A percentile compares a stretch with the other conserved stretches of the same genome.
These are phyloP conservation scores for Crossaster papposus DNA, from an alignment of 53 echinoderm and acorn worm species.

Conservation along the genomic window DNA sequence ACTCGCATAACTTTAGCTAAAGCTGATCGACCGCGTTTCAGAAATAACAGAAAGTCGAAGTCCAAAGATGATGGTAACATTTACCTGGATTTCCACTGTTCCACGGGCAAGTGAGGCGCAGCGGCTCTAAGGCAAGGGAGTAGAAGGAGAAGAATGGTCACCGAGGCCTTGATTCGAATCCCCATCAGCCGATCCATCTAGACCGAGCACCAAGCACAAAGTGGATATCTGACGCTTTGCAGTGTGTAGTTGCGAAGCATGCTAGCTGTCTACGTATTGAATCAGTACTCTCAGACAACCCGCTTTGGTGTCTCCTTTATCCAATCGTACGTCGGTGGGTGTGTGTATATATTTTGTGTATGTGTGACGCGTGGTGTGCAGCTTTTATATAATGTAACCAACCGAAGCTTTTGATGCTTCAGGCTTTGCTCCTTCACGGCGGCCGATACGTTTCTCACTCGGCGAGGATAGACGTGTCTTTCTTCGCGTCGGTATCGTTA, in stretches of 20 bases:
- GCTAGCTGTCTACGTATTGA: not conserved
- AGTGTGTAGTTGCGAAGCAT: slow-evolving; percentile 27
- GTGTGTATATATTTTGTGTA: not conserved
- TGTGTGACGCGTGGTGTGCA: slow-evolving; percentile 2
- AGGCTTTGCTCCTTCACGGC: not conserved
- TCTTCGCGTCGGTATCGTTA: slow-evolving; percentile 10
- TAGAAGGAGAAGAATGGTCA: slow-evolving; percentile 39
- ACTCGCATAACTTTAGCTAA: not conserved
- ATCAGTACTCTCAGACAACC: not conserved
- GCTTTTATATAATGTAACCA: slow-evolving; percentile 9
- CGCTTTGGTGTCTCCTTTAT: not conserved
- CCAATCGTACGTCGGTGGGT: not conserved
- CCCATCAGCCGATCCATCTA: slow-evolving; percentile 48
- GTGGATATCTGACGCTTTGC: slow-evolving; percentile 38
- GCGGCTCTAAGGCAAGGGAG: slow-evolving; percentile 52
- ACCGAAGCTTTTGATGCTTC: not conserved
- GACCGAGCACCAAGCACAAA: slow-evolving; percentile 28
- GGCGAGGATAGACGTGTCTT: slow-evolving; percentile 9
- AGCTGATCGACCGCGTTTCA: not conserved
- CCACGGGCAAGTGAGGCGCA: slow-evolving; percentile 40
- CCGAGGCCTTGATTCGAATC: slow-evolving; percentile 32
- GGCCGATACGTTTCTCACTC: slow-evolving; percentile 3
- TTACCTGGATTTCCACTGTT: slow-evolving; percentile 41
- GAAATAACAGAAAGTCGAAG: not conserved
- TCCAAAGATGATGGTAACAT: not conserved